Evolutionary conservation across 2,797 vertebrate species (phyloP), one percentile per base, ranked within the genome.

Genomic region (Linurgus olivaceus): DNA sequence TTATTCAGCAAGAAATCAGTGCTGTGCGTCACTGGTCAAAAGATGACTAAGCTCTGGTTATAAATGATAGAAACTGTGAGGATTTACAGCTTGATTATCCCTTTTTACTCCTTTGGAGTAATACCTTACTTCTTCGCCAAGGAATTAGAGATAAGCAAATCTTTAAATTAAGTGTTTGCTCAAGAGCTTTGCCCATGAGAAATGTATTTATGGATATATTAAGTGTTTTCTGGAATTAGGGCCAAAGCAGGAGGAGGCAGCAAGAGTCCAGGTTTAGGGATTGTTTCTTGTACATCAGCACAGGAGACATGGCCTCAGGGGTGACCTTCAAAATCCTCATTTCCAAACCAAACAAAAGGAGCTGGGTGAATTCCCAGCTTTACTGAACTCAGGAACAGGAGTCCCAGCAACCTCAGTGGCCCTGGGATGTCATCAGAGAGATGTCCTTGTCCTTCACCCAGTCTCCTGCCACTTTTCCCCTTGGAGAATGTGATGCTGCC

Each of bases 11-110:
- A 96, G 95, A 96, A 96, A 92, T 89, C 59, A 57, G 72, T 9
- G 61, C 81, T 47, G 84, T 97, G 93, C 84, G 86, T 97, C 96
- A 96, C 65, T 68, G 90, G 90, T 87, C 95, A 94, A 91, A 93
- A 89, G 93, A 97, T 96, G 95, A 96, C 93, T 97, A 96, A 97
- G 93, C 95, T 87, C n/a, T 89, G 81, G 83, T 85, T 89, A 67
- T 77, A 93, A 95, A 79, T 76, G 86, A 82, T 88, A 74, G 37
- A 73, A 86, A 74, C 4, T 52, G 91, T 83, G 91, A 96, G 81
- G 90, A 95, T 94, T 93, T 94, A 91, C 71, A 86, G 86, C 78
- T 48, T 45, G 80, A 89, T 94, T 92, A 78, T 73, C 61, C 59
- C 28, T 37, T 54, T 91, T 86, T 61, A 79, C 66, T 90, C 92